Evolutionary conservation across 2,888 invertebrate species (phyloP), one percentile per base, ranked within the genome.

Genomic region (Cephus nigrinus): DNA sequence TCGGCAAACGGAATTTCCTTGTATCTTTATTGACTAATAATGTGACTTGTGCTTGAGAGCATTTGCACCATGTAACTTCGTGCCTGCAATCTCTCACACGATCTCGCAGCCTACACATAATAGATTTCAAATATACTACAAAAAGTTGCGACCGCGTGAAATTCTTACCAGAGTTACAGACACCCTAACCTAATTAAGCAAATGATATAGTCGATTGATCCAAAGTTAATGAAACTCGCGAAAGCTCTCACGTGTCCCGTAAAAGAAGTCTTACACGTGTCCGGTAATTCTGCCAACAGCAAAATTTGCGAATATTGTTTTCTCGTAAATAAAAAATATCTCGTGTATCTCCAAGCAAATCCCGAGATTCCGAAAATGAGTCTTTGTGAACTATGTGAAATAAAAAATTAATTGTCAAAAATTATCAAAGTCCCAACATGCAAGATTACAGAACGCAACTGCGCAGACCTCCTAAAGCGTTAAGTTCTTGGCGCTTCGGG

Each of bases 1-100:
- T 79, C 79, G 75, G 82, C 84, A 85, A 85, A 85, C 80, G 85
- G 84, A 85, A 85, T 84, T 84, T 84, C 81, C 84, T 81, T 80
- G 84, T 79, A 81, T 84, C 86, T 83, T 85, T 85, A 85, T 86
- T 85, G 84, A 81, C 84, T 85, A 82, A 85, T 85, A 85, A 85
- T 79, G 82, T 81, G 79, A 78, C 75, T 81, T 75, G 82, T 31
- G 82, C 4, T 32, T 31, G 31, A 11, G 31, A 32, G 71, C 4
- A 71, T 71, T 71, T 71, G 3, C 9, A 55, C 55, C 55, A 23
- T 55, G 40, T 40, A 15, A 15, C 15, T 15, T 9, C 23, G 23
- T 23, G 2, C 9, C 5, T 55, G 55, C 23, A 23, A 55, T 55
- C 23, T 55, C 55, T 2, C 55, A 5, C 0, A 55, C 5, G 5